A percentile compares a stretch with the other conserved stretches of the same genome.
These are phyloP conservation scores for Heliothis virescens DNA, from an alignment of 1,140 invertebrate species.

Conservation along the genomic window DNA sequence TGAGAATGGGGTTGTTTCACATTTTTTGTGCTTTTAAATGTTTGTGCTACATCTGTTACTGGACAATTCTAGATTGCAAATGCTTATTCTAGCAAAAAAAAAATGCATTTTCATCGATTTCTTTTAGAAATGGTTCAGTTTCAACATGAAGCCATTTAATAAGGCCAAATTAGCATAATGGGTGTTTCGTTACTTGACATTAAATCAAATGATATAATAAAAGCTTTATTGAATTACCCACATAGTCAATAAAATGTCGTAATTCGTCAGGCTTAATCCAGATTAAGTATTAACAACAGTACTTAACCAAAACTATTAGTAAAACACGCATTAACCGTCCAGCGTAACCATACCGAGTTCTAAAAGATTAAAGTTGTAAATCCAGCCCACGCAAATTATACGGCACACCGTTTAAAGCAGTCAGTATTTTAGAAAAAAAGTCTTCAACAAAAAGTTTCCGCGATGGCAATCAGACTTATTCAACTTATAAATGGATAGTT, in stretches of 20 bases:
- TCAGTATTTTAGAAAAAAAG: too few species aligned
- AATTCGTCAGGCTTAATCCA: slow-evolving; percentile 7
- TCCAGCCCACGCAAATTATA: slow-evolving; percentile 15
- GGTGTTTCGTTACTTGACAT: background rate
- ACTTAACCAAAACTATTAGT: slow-evolving; percentile 25
- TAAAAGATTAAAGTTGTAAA: slow-evolving; percentile 34
- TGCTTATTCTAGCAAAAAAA: slow-evolving; percentile 11
- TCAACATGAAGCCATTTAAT: background rate
- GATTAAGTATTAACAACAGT: slow-evolving; percentile 26
- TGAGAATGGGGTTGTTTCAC: slow-evolving; percentile 9
- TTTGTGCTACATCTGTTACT: slow-evolving; percentile 4
- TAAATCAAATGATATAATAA: background rate
- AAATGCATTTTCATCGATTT: background rate
- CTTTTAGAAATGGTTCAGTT: background rate
- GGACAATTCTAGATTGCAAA: slow-evolving; percentile 4
- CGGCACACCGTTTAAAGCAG: background rate
- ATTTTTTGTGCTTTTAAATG: slow-evolving; percentile 28
- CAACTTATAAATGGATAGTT: slow-evolving; percentile 14
- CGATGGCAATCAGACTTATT: background rate
- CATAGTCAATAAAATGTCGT: slow-evolving; percentile 10
- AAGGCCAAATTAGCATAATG: background rate
- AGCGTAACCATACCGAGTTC: slow-evolving; percentile 23
- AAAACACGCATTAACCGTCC: background rate
- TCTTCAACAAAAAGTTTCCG: background rate
- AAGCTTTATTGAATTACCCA: slow-evolving; percentile 2